Percentiles rank a stretch among this genome's conserved stretches.
Evolutionary conservation across 2,797 vertebrate genomes (phyloP).

Genomic region (Enteromius trimaculatus): DNA sequence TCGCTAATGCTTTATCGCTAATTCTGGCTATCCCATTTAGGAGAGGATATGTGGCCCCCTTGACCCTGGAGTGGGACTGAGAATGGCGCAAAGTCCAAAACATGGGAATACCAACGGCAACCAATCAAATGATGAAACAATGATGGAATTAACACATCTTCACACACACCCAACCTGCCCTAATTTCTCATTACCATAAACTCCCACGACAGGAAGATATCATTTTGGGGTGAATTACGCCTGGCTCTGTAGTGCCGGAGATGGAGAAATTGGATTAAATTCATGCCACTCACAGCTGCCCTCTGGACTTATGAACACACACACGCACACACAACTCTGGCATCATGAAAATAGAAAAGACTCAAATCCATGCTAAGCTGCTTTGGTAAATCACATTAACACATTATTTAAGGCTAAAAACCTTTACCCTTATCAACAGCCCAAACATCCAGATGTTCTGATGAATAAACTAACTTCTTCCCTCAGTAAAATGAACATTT

Average conservation of each 20-base stretch:
- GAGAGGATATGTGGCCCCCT: not conserved
- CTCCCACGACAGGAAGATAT: conserved; percentile 5
- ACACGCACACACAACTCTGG: conserved; percentile 38
- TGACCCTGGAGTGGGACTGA: not conserved
- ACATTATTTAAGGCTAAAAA: conserved; percentile 58
- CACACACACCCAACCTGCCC: not conserved
- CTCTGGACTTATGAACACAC: conserved; percentile 41
- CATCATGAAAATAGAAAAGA: conserved; percentile 57
- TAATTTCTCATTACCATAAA: conserved; percentile 40
- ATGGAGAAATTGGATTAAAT: conserved; percentile 55
- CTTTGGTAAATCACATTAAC: conserved; percentile 64
- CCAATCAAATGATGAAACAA: not conserved
- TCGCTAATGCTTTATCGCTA: conserved; percentile 20
- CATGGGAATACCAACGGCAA: conserved; percentile 4
- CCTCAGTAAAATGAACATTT: not conserved
- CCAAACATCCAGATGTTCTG: conserved; percentile 45
- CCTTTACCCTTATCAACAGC: conserved; percentile 47
- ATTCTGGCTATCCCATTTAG: conserved; percentile 9
- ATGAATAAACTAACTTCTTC: conserved; percentile 44
- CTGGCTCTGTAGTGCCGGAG: conserved; percentile 32
- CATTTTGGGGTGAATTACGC: conserved; percentile 35
- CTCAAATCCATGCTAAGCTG: conserved; percentile 57
- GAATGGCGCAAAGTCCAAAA: not conserved
- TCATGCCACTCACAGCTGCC: conserved; percentile 47
- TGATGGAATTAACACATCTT: conserved; percentile 9